Conservation (phyloP, 2,113 vertebrate species). For the Azemiops feae region DNA sequence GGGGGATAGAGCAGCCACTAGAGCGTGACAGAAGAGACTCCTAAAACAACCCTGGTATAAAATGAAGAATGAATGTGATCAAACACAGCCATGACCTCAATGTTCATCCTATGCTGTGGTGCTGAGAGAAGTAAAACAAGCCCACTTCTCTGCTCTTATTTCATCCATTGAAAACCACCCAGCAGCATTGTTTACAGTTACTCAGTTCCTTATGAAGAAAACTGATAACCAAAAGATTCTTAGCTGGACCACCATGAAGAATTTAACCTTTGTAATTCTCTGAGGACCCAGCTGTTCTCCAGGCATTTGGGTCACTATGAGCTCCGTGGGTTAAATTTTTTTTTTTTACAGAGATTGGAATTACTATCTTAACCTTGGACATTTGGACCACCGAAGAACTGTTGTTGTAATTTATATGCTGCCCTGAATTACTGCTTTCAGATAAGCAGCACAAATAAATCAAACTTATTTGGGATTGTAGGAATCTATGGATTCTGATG, state of each 20-base stretch:
- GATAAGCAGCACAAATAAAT: background rate
- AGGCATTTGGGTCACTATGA: background rate
- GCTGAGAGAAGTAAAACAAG: background rate
- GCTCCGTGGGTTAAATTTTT: background rate
- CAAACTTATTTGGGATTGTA: background rate
- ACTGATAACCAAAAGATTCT: background rate
- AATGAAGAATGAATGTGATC: background rate
- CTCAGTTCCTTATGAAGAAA: background rate
- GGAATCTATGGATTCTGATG: background rate
- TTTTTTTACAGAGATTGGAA: background rate
- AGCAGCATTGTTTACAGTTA: background rate
- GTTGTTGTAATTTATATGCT: background rate
- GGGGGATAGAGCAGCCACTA: background rate
- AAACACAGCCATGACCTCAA: background rate
- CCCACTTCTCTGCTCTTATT: background rate
- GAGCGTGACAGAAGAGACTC: background rate
- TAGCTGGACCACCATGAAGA: background rate
- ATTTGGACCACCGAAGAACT: background rate
- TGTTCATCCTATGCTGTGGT: background rate
- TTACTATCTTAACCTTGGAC: background rate
- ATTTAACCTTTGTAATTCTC: background rate
- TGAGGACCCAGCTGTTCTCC: background rate
- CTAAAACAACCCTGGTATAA: background rate
- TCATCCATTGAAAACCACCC: background rate
- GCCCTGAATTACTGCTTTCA: background rate